Evolutionary conservation across 64 coral and sea anemone genomes (phyloP).

Genomic region (Orbicella faveolata): DNA sequence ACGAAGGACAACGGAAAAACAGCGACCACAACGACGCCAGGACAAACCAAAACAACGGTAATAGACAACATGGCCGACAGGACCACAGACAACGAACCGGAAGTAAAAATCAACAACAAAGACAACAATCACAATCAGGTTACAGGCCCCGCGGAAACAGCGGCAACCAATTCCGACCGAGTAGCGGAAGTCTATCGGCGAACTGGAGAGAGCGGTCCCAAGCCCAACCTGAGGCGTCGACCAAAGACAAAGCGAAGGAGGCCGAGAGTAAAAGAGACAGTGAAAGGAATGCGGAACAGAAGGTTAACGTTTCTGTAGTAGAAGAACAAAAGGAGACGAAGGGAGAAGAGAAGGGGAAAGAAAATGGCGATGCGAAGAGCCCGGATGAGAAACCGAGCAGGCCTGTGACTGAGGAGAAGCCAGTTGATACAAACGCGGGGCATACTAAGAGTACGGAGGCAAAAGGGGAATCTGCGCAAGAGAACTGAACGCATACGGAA

Average conservation of each 20-base stretch:
- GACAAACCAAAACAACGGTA: slow-evolving; percentile 37
- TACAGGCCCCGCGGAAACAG: slow-evolving; percentile 45
- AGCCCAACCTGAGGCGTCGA: not conserved
- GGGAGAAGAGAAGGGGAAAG: not conserved
- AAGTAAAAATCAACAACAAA: slow-evolving; percentile 42
- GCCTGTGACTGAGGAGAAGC: slow-evolving; percentile 18
- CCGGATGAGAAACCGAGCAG: slow-evolving; percentile 20
- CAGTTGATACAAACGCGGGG: not conserved
- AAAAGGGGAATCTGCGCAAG: not conserved
- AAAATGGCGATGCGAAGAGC: not conserved
- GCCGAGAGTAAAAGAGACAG: not conserved
- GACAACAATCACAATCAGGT: slow-evolving; percentile 15
- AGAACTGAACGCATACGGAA: not conserved
- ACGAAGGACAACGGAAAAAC: not conserved
- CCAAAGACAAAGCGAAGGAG: not conserved
- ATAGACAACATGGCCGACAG: slow-evolving; percentile 28
- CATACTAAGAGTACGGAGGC: not conserved
- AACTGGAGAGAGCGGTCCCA: slow-evolving; percentile 55
- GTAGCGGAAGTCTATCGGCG: slow-evolving; percentile 46
- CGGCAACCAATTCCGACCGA: slow-evolving; percentile 31
- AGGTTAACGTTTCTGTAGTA: not conserved
- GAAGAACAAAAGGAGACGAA: slow-evolving; percentile 1
- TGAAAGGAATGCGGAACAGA: slow-evolving; percentile 15
- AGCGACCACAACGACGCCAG: slow-evolving; percentile 13
- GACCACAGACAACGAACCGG: slow-evolving; percentile 33